Conservation (phyloP, 2,888 invertebrate genomes). For the Allolobophora icterica region DNA sequence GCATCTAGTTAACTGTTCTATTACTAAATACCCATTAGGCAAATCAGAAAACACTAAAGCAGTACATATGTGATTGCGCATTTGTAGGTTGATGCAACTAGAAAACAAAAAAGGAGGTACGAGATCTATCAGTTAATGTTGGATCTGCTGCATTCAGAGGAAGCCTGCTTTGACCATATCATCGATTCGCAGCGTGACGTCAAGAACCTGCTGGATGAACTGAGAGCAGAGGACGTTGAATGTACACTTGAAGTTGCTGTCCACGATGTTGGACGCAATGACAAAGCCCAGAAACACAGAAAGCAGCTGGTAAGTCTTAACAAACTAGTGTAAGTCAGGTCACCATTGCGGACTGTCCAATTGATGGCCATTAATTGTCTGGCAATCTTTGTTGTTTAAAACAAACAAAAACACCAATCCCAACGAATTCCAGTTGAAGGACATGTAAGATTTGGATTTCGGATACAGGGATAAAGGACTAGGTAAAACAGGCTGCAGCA, state of each 20-base stretch:
- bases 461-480: neutral
- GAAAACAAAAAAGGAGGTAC: slow-evolving; percentile 59
- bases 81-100: slow-evolving; percentile 58
- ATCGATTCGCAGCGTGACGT: slow-evolving; percentile 62
- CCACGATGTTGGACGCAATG: slow-evolving; percentile 65
- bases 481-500: neutral
- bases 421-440: neutral
- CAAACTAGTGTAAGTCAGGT: neutral
- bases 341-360: neutral
- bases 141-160: slow-evolving; percentile 59
- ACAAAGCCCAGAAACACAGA: slow-evolving; percentile 65
- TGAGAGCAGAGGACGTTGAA: slow-evolving; percentile 60
- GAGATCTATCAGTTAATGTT: slow-evolving; percentile 63
- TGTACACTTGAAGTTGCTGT: slow-evolving; percentile 63
- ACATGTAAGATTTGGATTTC: neutral
- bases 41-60: too few relatives aligned
- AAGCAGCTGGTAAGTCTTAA: slow-evolving; percentile 58
- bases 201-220: slow-evolving; percentile 58
- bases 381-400: too few relatives aligned
- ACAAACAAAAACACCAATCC: too few relatives aligned
- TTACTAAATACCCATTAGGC: too few relatives aligned
- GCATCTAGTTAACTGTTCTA: too few relatives aligned
- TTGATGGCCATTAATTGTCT: neutral
- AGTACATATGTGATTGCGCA: neutral
- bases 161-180: slow-evolving; percentile 56